These are phyloP conservation scores for Melanotus villosus DNA, from an alignment of 2,888 invertebrate genomes.

Conservation along the genomic window DNA sequence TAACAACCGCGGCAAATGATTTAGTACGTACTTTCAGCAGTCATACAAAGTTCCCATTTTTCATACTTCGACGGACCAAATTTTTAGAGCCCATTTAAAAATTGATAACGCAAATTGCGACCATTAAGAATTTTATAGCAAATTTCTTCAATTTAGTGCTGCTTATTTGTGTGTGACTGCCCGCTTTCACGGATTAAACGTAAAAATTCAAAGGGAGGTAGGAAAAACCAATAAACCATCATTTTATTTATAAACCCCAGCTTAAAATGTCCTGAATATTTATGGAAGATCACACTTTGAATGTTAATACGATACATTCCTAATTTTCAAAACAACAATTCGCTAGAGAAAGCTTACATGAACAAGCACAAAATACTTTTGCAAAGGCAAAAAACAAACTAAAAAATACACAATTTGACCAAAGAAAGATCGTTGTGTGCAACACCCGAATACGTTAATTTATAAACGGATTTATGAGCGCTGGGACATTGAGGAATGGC, in stretches of 20 bases:
- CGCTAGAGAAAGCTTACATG: too few relatives aligned
- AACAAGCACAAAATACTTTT: too few relatives aligned
- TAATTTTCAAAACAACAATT: too few relatives aligned
- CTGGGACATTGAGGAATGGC: conserved; percentile 49
- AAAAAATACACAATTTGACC: background rate
- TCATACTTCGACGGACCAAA: conserved; percentile 2
- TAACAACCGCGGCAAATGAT: conserved; percentile 28
- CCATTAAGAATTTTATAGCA: too few relatives aligned
- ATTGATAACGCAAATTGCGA: too few relatives aligned
- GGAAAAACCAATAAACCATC: too few relatives aligned
- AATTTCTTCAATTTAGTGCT: too few relatives aligned
- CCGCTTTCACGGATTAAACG: background rate
- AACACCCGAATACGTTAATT: conserved; percentile 24
- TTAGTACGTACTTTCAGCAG: conserved; percentile 25
- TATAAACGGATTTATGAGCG: conserved; percentile 45
- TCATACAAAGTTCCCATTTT: conserved; percentile 20
- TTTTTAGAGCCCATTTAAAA: conserved; percentile 5
- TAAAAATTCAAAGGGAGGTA: too few relatives aligned
- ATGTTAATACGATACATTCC: background rate
- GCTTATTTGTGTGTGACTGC: too few relatives aligned
- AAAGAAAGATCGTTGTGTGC: background rate
- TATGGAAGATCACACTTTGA: background rate
- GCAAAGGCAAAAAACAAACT: background rate
- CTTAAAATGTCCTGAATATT: background rate
- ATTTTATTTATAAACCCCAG: background rate